These are phyloP conservation scores for Ctenomys sociabilis DNA, from an alignment of 2,113 vertebrate species.

Conservation along the genomic window DNA sequence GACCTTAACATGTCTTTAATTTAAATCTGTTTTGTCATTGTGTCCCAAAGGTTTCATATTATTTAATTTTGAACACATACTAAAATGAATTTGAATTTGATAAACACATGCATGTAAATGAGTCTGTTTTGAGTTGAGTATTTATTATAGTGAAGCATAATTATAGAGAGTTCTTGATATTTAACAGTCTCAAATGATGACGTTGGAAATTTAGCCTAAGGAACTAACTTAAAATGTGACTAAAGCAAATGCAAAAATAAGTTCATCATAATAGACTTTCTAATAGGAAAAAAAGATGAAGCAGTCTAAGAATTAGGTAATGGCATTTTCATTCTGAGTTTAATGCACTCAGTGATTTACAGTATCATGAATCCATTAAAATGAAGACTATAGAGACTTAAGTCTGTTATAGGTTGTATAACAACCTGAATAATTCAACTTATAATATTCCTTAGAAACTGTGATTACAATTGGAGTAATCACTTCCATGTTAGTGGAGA, in stretches of 20 bases:
- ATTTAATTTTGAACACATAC: neutral
- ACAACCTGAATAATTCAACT: neutral
- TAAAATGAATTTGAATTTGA: neutral
- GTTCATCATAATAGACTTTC: slow-evolving; percentile 16
- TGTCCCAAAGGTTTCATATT: slow-evolving; percentile 20
- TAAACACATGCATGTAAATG: neutral
- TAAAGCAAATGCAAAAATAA: neutral
- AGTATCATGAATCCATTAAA: neutral
- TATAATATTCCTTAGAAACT: neutral
- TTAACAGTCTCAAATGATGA: neutral
- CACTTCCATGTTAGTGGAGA: neutral
- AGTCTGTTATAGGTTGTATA: no score
- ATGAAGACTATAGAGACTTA: neutral
- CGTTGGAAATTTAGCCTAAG: neutral
- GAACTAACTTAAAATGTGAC: neutral
- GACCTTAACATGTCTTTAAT: slow-evolving; percentile 38
- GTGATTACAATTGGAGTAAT: neutral
- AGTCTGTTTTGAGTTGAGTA: neutral
- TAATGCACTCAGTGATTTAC: neutral
- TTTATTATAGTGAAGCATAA: slow-evolving; percentile 45
- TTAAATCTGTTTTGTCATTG: slow-evolving; percentile 44
- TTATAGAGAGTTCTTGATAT: neutral
- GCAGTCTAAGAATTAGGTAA: neutral
- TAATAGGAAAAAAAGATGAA: neutral
- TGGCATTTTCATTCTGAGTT: neutral